phyloP scores from a whole-genome alignment of 2,888 invertebrate species.

The Thereva unica region DNA sequence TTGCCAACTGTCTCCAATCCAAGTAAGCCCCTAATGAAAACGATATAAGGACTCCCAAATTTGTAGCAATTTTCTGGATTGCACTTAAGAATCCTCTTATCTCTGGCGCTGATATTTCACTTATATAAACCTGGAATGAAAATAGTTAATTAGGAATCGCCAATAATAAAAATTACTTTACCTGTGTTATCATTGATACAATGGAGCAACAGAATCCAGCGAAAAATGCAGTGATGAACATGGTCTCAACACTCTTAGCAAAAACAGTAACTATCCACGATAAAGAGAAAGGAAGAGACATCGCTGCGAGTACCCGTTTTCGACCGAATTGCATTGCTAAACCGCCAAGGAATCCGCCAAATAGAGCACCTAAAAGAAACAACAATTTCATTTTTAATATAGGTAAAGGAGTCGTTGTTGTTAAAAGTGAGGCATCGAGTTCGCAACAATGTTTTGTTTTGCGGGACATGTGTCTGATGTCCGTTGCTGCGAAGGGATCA shows the following conservation, averaged over 20 bases:
- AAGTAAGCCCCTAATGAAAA: slow-evolving; percentile 82
- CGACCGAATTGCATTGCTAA: slow-evolving; percentile 74
- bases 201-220: slow-evolving; percentile 83
- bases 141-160: too few species aligned
- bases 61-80: slow-evolving; percentile 82
- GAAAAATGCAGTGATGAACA: slow-evolving; percentile 82
- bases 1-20: slow-evolving; percentile 83
- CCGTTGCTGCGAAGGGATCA: too few species aligned
- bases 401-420: too few species aligned
- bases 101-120: slow-evolving; percentile 86
- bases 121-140: slow-evolving; percentile 75
- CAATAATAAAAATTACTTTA: slow-evolving; percentile 48
- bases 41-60: slow-evolving; percentile 81
- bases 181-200: slow-evolving; percentile 75
- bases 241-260: slow-evolving; percentile 75
- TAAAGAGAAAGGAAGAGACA: slow-evolving; percentile 74
- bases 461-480: too few species aligned
- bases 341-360: slow-evolving; percentile 76
- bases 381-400: background rate
- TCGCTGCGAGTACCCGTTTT: slow-evolving; percentile 68
- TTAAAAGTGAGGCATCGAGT: too few species aligned
- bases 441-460: too few species aligned
- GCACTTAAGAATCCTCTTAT: slow-evolving; percentile 86
- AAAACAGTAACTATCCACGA: slow-evolving; percentile 83
- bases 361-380: slow-evolving; percentile 64